Evolutionary conservation across 2,797 vertebrate genomes (phyloP).

Genomic region (Tadarida brasiliensis): DNA sequence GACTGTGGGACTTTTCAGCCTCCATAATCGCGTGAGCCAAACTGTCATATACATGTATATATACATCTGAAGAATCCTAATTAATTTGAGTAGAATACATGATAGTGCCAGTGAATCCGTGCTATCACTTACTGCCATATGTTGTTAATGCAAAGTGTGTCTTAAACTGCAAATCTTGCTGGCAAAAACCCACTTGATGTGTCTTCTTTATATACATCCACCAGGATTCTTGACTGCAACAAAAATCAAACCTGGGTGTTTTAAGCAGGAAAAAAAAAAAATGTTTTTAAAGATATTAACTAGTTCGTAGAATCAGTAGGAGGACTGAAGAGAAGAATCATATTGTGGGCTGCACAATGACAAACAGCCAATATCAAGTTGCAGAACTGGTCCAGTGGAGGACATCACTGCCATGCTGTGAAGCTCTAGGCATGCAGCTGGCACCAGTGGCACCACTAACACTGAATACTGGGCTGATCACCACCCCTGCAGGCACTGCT

Average conservation of each 20-base stretch:
- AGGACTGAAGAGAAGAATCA: background rate
- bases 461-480: background rate
- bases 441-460: background rate
- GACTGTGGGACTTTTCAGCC: background rate
- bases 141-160: background rate
- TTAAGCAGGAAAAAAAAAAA: background rate
- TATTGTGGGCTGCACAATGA: background rate
- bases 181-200: background rate
- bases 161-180: constrained; percentile 7
- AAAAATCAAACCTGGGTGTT: background rate
- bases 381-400: background rate
- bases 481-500: background rate
- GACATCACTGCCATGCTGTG: background rate
- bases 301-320: background rate
- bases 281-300: background rate
- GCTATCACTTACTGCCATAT: background rate
- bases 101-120: background rate
- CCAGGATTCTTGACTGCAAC: background rate
- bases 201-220: background rate
- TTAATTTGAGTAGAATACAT: background rate
- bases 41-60: background rate
- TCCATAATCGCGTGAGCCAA: background rate
- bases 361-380: background rate
- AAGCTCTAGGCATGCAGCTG: background rate
- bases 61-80: background rate